Base-by-base conservation (phyloP, 30 jellyfish, hydroid and myxozoan species). In the Catostylus mosaicus region DNA sequence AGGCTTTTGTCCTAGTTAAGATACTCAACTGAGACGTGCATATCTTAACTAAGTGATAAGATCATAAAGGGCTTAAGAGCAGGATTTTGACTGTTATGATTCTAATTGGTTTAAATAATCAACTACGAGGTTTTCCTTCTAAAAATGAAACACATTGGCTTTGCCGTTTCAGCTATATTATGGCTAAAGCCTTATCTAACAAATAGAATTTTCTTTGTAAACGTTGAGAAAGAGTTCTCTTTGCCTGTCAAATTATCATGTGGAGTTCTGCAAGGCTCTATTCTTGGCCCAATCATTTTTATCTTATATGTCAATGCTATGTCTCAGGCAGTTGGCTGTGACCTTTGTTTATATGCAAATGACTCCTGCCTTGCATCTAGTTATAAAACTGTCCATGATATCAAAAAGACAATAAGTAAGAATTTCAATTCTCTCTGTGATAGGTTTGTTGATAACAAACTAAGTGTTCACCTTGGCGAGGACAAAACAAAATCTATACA, bases 191-290 rank as follows among this genome's bases (percentile, higher is more conserved):
- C 89, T 8, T 78, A 78, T 51, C 71, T 78, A 24, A 78, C 47
- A 38, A 62, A 78, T 30, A 0, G 84, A 57, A 35, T 40, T 20
- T 43, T 57, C 69, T 56, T 36, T 62, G 67, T 54, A 32, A 61
- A 78, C 68, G 22, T 78, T 0, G 85, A 72, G 27, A 54, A 46
- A 31, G 85, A 31, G 30, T 34, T 2, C 26, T 77, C 81, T 2
- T 52, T 30, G 19, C 47, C 65, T 31, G 81, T 29, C 3, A 56
- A 62, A 43, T 31, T 51, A 47, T 35, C 85, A 27, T 80, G 57
- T 80, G 88, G 91, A 11, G 84, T 80, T 32, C 87, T 87, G 11
- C 91, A n/a, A n/a, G n/a, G n/a, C n/a, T n/a, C n/a, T n/a, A n/a
- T n/a, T n/a, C n/a, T n/a, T n/a, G n/a, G n/a, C 11, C 69, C 32